Evolutionary conservation across 1,140 invertebrate species (phyloP).

Genomic region (Drosophila asahinai): DNA sequence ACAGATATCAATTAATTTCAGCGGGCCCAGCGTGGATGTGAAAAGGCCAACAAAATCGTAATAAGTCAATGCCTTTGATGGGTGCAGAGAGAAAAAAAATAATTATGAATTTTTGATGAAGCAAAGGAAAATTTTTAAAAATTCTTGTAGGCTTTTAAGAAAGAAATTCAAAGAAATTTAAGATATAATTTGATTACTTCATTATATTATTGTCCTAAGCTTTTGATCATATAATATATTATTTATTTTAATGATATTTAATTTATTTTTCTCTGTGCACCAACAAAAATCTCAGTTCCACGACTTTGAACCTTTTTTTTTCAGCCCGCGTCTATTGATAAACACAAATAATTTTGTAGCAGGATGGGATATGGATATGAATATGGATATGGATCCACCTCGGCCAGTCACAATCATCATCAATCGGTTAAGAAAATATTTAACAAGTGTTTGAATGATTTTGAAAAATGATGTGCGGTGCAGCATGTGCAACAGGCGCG

Average conservation of each 20-base stretch:
- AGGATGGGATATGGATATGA: conserved; percentile 44
- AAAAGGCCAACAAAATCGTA: conserved; percentile 83
- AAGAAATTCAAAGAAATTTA: too few species aligned
- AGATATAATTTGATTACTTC: too few species aligned
- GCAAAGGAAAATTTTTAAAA: too few species aligned
- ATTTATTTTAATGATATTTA: not conserved
- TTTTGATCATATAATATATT: too few species aligned
- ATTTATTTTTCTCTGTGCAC: conserved; percentile 3
- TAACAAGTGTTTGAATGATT: conserved; percentile 84
- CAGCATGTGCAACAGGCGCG: conserved; percentile 63
- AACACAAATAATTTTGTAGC: conserved; percentile 79
- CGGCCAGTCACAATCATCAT: conserved; percentile 78
- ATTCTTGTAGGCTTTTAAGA: too few species aligned
- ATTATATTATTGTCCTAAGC: not conserved
- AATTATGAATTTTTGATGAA: too few species aligned
- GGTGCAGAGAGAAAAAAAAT: conserved; percentile 18
- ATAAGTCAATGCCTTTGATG: conserved; percentile 77
- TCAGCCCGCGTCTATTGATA: conserved; percentile 67
- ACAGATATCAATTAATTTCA: conserved; percentile 83
- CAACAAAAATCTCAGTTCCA: conserved; percentile 21
- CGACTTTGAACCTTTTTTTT: conserved; percentile 36
- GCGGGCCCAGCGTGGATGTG: conserved; percentile 59
- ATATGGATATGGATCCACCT: conserved; percentile 31
- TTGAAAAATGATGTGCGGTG: conserved; percentile 84
- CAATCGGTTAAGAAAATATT: conserved; percentile 84